Base-by-base conservation (phyloP, 2,113 vertebrate genomes). In the Lethenteron reissneri region DNA sequence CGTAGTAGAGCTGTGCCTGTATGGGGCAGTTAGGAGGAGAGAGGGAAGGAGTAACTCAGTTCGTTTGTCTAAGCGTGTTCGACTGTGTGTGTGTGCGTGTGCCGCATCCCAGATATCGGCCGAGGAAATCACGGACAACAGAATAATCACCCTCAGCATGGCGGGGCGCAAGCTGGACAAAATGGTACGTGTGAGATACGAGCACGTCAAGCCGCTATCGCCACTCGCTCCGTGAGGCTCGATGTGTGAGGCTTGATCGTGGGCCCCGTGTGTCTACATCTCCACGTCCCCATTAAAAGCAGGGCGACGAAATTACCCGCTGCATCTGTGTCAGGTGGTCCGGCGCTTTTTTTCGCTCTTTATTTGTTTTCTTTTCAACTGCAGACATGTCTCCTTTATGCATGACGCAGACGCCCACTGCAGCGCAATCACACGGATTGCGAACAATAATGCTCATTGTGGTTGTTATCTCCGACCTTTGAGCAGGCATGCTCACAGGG, bases 61-160 rank as follows among this genome's bases (percentile, higher is more conserved):
- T 41, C 41, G 41, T 41, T 41, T 41, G 41, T 41, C 41, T 41
- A 41, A 41, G 41, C 41, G 41, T 41, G 41, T 41, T 41, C 41
- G 60, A 15, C 14, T 64, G 60, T 64, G 60, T 64, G 60, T 64
- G 60, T 64, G 60, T 62, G 60, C 2, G 60, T 64, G 60, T 64
- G 60, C 14, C 60, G 14, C 14, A 19, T 64, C 14, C 14, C 11
- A 68, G 64, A 68, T 99, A 75, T 86, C 89, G 71, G 92, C 91
- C 69, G 90, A 95, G 80, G 94, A 99, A 80, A 83, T 99, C 76
- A 94, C 90, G 0, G 92, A 99, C 79, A 99, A 99, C 83, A 89
- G 89, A 72, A 90, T 96, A 83, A 89, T 99, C 77, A 94, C 89
- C 1, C 80, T 99, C 77, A 89, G 82, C 74, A 80, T 97, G 83